These are phyloP conservation scores for Nannospalax galili DNA, from an alignment of 2,113 vertebrate genomes.

Conservation along the genomic window DNA sequence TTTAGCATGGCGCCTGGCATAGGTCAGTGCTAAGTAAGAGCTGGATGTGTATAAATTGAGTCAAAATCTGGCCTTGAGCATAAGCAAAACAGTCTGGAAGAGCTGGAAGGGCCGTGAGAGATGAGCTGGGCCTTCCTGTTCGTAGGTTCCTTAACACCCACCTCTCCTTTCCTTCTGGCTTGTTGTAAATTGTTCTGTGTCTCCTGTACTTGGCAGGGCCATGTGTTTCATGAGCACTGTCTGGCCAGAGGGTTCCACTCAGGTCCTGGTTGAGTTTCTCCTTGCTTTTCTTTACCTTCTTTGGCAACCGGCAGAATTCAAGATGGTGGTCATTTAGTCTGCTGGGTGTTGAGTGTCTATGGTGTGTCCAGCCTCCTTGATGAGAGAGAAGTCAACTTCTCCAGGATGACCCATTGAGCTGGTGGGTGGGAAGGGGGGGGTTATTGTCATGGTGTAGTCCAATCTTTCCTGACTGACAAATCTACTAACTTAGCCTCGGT, in stretches of 20 bases:
- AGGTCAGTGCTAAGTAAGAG: neutral
- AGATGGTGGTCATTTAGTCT: neutral
- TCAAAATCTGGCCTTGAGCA: neutral
- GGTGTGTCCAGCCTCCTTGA: neutral
- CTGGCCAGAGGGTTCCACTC: neutral
- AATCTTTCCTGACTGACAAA: neutral
- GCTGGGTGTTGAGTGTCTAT: neutral
- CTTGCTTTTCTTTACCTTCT: neutral
- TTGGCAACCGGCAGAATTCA: neutral
- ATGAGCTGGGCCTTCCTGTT: neutral
- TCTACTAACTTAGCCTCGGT: neutral
- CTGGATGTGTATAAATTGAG: neutral
- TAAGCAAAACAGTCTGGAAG: neutral
- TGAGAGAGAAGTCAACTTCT: neutral
- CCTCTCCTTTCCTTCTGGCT: neutral
- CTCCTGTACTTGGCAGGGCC: neutral
- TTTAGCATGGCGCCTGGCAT: neutral
- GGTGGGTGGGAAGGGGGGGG: neutral
- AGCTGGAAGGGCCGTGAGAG: neutral
- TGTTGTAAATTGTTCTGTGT: neutral
- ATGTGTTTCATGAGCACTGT: accelerated
- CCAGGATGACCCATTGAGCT: neutral
- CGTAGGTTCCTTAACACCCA: neutral
- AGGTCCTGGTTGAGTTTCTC: neutral
- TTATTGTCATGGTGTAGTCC: neutral